Conservation (phyloP, 1,140 invertebrate genomes). For the Sipha flava region DNA sequence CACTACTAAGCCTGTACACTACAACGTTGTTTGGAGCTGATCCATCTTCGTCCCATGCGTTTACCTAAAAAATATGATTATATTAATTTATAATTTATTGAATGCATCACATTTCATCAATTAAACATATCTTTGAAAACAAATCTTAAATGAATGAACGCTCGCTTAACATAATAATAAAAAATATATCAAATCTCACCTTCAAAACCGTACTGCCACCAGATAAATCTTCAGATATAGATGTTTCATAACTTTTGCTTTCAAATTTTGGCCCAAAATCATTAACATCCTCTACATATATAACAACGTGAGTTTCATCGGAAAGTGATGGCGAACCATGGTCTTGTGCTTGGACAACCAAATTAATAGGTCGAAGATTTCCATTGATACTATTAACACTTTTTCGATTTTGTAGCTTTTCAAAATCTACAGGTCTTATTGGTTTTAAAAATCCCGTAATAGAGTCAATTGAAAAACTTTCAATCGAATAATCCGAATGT, state of each 20-base stretch:
- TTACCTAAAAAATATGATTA: conserved; percentile 48
- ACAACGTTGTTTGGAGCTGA: conserved; percentile 77
- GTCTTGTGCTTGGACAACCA: conserved; percentile 71
- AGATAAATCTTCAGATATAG: conserved; percentile 71
- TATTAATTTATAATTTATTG: not conserved
- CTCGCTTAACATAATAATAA: conserved; percentile 17
- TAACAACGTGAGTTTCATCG: conserved; percentile 61
- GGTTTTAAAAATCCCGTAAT: conserved; percentile 63
- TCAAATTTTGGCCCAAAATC: conserved; percentile 77
- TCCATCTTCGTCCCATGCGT: conserved; percentile 73
- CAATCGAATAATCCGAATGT: conserved; percentile 56
- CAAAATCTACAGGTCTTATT: conserved; percentile 65
- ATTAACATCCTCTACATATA: conserved; percentile 81
- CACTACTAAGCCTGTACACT: conserved; percentile 77
- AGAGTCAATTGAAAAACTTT: conserved; percentile 74
- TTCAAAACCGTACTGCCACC: conserved; percentile 70
- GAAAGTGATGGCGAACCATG: conserved; percentile 65
- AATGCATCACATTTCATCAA: not conserved
- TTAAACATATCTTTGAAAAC: not conserved
- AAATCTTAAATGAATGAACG: not conserved
- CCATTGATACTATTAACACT: conserved; percentile 46
- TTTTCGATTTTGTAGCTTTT: conserved; percentile 44
- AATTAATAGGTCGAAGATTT: conserved; percentile 60
- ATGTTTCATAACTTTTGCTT: conserved; percentile 59
- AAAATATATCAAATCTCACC: conserved; percentile 44